A percentile compares a stretch with the other conserved stretches of the same genome.
Evolutionary conservation across 1,140 invertebrate species (phyloP).

Genomic region (Meteorus sp.): DNA sequence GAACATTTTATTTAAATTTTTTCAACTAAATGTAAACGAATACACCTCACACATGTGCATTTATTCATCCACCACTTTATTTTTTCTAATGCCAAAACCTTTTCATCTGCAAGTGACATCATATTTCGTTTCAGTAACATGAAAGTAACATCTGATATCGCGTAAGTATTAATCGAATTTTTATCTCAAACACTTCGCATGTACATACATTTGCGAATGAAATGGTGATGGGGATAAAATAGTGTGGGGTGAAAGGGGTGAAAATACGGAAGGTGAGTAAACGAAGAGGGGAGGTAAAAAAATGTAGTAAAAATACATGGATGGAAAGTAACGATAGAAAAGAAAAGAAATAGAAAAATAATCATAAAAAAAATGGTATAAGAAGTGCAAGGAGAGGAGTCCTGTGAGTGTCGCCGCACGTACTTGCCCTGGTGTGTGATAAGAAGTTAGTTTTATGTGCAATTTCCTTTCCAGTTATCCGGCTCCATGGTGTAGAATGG

Average conservation of each 20-base stretch:
- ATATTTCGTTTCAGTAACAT: background rate
- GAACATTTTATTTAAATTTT: too few species aligned
- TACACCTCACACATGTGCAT: too few species aligned
- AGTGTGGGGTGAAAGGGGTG: too few species aligned
- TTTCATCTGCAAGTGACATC: too few species aligned
- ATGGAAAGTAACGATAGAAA: background rate
- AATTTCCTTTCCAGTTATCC: conserved; percentile 29
- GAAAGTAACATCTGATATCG: conserved; percentile 6
- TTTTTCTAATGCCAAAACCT: background rate
- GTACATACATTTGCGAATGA: background rate
- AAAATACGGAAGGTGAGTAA: too few species aligned
- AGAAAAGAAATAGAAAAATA: too few species aligned
- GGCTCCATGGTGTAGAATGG: background rate
- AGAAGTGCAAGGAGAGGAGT: background rate
- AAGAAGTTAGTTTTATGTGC: conserved; percentile 28
- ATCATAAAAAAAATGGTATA: conserved; percentile 7
- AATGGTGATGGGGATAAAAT: too few species aligned
- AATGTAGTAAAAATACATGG: background rate
- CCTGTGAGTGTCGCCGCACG: background rate
- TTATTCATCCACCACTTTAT: too few species aligned
- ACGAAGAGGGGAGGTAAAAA: background rate
- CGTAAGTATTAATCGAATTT: conserved; percentile 22
- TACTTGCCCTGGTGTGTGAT: conserved; percentile 23
- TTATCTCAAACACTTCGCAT: background rate
- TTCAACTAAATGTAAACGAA: too few species aligned